Percentiles rank a stretch among this genome's conserved stretches.
Conservation (phyloP, 2,113 vertebrate genomes). For the Gallinago paraguaiae region DNA sequence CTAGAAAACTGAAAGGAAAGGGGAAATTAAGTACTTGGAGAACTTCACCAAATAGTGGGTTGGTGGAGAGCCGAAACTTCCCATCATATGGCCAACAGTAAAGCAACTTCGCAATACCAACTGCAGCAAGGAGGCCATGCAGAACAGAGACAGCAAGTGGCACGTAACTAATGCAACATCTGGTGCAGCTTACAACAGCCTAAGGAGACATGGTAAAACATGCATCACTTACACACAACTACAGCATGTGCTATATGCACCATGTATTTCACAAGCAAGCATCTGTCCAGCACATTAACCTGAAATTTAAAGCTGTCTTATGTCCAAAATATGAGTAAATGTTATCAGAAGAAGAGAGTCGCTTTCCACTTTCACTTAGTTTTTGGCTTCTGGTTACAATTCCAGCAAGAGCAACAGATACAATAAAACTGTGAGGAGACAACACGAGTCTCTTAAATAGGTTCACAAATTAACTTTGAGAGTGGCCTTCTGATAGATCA, state of each 20-base stretch:
- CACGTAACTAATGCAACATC: background rate
- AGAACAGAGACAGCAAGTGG: background rate
- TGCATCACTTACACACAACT: background rate
- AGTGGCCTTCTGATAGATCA: background rate
- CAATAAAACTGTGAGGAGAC: background rate
- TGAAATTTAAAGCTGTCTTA: background rate
- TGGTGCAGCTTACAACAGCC: background rate
- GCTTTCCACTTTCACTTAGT: background rate
- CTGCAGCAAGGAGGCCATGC: rapidly evolving
- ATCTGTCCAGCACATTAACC: background rate
- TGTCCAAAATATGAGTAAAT: background rate
- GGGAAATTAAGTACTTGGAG: background rate
- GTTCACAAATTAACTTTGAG: background rate
- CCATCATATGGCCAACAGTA: background rate
- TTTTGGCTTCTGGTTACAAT: background rate
- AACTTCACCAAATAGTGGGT: background rate
- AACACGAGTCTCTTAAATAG: background rate
- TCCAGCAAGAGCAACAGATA: background rate
- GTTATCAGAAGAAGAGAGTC: background rate
- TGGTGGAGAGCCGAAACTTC: background rate
- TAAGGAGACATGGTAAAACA: background rate
- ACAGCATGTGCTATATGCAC: background rate
- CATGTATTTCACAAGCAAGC: background rate
- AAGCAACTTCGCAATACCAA: background rate
- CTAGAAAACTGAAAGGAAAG: background rate